phyloP scores from a whole-genome alignment of 35 echinoderm and acorn worm species.

The Eucidaris tribuloides region DNA sequence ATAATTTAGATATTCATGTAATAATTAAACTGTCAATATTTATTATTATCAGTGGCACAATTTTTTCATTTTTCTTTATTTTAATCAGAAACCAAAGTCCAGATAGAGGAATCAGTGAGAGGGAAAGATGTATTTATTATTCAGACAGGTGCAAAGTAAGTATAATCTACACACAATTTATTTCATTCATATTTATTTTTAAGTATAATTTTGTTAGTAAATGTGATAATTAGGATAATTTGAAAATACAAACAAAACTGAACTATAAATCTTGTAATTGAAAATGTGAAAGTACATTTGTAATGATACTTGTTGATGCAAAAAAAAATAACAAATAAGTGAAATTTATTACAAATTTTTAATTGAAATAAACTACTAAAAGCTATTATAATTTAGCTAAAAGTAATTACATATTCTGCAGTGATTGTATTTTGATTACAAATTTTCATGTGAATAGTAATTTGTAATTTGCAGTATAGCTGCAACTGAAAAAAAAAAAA shows the following conservation, averaged over 20 bases:
- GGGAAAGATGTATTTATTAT: slow-evolving; percentile 97
- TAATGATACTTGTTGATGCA: neutral
- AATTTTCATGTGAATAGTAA: too few relatives aligned
- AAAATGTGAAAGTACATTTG: neutral
- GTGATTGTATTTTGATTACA: too few relatives aligned
- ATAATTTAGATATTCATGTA: neutral
- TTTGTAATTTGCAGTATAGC: too few relatives aligned
- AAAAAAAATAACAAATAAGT: neutral
- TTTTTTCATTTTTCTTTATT: slow-evolving; percentile 9
- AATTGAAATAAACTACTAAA: too few relatives aligned
- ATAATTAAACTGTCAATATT: neutral
- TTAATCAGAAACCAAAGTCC: slow-evolving; percentile 78
- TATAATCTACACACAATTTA: neutral
- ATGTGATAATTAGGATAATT: neutral
- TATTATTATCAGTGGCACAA: neutral
- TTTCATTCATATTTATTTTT: neutral
- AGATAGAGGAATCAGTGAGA: slow-evolving; percentile 89
- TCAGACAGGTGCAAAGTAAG: slow-evolving; percentile 94
- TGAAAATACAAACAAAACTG: neutral
- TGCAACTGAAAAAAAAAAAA: too few relatives aligned
- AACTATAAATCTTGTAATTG: neutral
- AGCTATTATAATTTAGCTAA: too few relatives aligned
- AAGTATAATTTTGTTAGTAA: neutral
- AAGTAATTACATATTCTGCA: too few relatives aligned
- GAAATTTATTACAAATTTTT: too few relatives aligned